These are phyloP conservation scores for Philereme transversata DNA, from an alignment of 2,888 invertebrate genomes.

Conservation along the genomic window DNA sequence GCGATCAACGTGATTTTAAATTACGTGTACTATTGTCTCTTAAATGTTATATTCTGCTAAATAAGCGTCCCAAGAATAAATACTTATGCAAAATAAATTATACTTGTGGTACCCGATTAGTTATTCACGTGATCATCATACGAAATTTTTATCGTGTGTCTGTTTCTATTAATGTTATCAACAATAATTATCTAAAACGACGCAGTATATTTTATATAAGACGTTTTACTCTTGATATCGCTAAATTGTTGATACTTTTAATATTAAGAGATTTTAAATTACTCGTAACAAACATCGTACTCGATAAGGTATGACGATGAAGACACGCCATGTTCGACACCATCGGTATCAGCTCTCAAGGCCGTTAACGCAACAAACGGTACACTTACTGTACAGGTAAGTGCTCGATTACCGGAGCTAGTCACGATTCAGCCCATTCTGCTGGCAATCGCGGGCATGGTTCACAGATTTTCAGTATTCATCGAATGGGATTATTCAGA, in stretches of 20 bases:
- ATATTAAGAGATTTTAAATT: neutral
- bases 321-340: conserved; percentile 47
- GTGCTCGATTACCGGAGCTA: conserved; percentile 51
- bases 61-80: too few species aligned
- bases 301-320: conserved; percentile 11
- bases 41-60: too few species aligned
- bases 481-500: conserved; percentile 12
- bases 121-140: neutral
- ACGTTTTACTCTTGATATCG: too few species aligned
- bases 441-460: conserved; percentile 12
- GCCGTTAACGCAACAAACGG: conserved; percentile 70
- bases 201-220: too few species aligned
- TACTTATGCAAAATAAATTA: too few species aligned
- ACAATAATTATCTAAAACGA: too few species aligned
- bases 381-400: conserved; percentile 65
- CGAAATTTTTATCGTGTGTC: too few species aligned
- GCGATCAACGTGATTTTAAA: conserved; percentile 26
- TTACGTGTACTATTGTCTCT: too few species aligned
- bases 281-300: neutral
- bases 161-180: too few species aligned
- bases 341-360: conserved; percentile 66
- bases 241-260: too few species aligned
- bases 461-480: conserved; percentile 15
- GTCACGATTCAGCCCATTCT: conserved; percentile 63
- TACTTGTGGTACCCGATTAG: neutral